phyloP scores from a whole-genome alignment of 2,797 vertebrate genomes.

The Hypotaenidia okinawae region DNA sequence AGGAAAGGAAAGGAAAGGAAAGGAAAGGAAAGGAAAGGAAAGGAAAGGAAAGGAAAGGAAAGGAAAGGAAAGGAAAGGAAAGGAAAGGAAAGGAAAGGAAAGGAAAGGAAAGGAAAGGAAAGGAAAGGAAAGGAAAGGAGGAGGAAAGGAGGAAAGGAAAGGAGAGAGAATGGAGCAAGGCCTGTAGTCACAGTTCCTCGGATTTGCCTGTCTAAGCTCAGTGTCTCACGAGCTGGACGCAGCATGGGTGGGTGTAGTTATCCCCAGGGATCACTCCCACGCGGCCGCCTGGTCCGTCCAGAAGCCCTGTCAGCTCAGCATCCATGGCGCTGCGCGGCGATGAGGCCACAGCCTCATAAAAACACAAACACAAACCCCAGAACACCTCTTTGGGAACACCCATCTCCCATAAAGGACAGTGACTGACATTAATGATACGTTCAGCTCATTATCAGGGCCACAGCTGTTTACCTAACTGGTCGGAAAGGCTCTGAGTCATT shows the following conservation, averaged over 20 bases:
- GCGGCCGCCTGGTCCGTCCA: not conserved
- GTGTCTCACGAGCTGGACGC: not conserved
- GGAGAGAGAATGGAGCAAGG: not conserved
- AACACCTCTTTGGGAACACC: not conserved
- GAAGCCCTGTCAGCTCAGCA: not conserved
- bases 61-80: too few species aligned
- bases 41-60: too few species aligned
- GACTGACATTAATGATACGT: constrained; percentile 2
- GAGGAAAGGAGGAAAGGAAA: too few species aligned
- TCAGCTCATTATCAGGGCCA: not conserved
- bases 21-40: too few species aligned
- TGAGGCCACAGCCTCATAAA: not conserved
- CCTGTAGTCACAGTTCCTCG: too few species aligned
- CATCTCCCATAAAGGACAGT: not conserved
- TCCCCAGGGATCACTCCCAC: fast-evolving
- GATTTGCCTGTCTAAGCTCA: not conserved
- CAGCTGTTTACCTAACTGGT: not conserved
- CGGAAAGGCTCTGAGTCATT: constrained; percentile 16
- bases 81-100: too few species aligned
- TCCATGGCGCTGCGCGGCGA: fast-evolving
- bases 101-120: too few species aligned
- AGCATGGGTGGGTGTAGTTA: not conserved
- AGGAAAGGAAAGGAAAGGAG: too few species aligned
- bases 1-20: too few species aligned
- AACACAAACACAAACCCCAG: not conserved